Percentiles rank a stretch among this genome's conserved stretches.
phyloP scores from a whole-genome alignment of 2,888 invertebrate genomes.

The Drosophila phalerata region DNA sequence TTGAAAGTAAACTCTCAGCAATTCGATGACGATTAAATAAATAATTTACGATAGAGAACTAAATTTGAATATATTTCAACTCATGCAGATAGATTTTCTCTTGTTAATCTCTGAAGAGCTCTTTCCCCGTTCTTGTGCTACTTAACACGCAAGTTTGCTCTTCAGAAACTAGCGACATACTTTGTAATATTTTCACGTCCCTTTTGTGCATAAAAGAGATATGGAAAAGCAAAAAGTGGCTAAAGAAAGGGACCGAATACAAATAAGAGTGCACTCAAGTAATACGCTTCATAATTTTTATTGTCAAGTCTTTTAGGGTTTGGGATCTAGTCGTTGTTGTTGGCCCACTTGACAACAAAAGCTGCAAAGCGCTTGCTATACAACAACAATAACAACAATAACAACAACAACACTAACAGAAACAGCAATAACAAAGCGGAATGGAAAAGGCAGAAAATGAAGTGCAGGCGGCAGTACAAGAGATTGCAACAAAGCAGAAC shows the following conservation, averaged over 20 bases:
- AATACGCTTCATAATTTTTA: conserved; percentile 84
- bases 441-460: conserved; percentile 56
- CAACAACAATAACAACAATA: conserved; percentile 16
- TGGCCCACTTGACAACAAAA: conserved; percentile 75
- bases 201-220: conserved; percentile 28
- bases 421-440: conserved; percentile 26
- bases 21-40: background rate
- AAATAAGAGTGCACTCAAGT: conserved; percentile 82
- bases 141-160: conserved; percentile 77
- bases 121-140: conserved; percentile 65
- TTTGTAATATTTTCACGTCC: conserved; percentile 61
- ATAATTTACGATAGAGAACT: background rate
- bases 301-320: conserved; percentile 78
- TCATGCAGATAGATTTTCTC: background rate
- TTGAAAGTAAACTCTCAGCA: background rate
- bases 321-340: conserved; percentile 57
- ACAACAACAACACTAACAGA: conserved; percentile 4
- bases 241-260: conserved; percentile 58
- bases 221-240: conserved; percentile 45
- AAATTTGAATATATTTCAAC: background rate
- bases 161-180: conserved; percentile 77
- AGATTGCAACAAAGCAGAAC: conserved; percentile 74
- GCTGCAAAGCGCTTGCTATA: conserved; percentile 65
- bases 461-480: conserved; percentile 47
- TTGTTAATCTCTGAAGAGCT: conserved; percentile 45